phyloP scores from a whole-genome alignment of 2,888 invertebrate genomes.

The Thera britannica region DNA sequence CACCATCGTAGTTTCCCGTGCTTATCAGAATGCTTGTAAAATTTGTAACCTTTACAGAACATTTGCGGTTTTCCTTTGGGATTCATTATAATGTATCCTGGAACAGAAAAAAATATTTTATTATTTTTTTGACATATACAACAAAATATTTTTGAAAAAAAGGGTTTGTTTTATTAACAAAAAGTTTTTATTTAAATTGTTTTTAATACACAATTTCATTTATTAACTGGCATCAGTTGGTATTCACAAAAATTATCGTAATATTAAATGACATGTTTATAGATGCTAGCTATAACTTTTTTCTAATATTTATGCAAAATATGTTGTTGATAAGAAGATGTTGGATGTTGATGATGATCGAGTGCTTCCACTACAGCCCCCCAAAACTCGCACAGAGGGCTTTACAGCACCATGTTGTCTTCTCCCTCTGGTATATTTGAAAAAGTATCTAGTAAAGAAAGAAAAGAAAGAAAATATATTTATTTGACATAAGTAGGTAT shows the following conservation, averaged over 20 bases:
- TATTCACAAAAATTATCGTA: too few species aligned
- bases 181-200: too few species aligned
- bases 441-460: too few species aligned
- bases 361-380: not conserved
- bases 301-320: not conserved
- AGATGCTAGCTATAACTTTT: too few species aligned
- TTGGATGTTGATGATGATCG: slow-evolving; percentile 7
- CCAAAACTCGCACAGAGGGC: slow-evolving; percentile 7
- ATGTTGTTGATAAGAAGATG: too few species aligned
- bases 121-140: not conserved
- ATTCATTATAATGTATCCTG: slow-evolving; percentile 6
- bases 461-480: too few species aligned
- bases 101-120: not conserved
- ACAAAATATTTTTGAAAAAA: not conserved
- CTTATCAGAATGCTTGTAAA: slow-evolving; percentile 8
- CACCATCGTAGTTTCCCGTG: slow-evolving; percentile 9
- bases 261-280: too few species aligned
- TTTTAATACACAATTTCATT: too few species aligned
- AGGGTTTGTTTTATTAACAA: too few species aligned
- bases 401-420: slow-evolving; percentile 3
- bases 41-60: slow-evolving; percentile 14
- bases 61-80: slow-evolving; percentile 4
- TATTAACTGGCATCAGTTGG: too few species aligned
- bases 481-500: too few species aligned
- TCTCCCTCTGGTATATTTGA: not conserved